A percentile compares a stretch with the other conserved stretches of the same genome.
Conservation (phyloP, 1,140 invertebrate genomes). For the Leucophenga varia region DNA sequence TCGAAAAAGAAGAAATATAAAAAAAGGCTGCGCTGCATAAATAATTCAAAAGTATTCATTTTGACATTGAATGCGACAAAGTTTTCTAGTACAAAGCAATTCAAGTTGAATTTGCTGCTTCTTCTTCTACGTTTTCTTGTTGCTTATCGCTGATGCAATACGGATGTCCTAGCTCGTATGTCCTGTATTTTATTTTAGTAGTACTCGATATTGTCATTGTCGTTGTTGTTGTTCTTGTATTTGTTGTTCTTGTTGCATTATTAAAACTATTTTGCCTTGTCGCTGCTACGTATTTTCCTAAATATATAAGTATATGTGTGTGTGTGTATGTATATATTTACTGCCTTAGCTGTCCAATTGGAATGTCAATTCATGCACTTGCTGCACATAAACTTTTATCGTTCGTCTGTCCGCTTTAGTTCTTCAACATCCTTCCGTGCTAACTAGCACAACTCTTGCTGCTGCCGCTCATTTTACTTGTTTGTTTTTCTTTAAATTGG, state of each 20-base stretch:
- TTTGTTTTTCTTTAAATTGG: slow-evolving; percentile 23
- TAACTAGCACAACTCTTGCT: neutral
- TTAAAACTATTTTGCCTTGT: slow-evolving; percentile 49
- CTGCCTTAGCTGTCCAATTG: no score
- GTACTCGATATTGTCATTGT: slow-evolving; percentile 6
- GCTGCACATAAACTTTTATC: slow-evolving; percentile 50
- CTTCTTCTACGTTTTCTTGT: slow-evolving; percentile 7
- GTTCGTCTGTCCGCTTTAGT: slow-evolving; percentile 13
- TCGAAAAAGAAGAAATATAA: no score
- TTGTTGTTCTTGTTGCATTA: slow-evolving; percentile 38
- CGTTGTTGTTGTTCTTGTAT: neutral
- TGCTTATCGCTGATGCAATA: slow-evolving; percentile 13
- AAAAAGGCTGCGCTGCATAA: no score
- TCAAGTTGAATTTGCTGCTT: neutral
- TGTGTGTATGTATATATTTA: no score
- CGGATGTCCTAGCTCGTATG: slow-evolving; percentile 28
- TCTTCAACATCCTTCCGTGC: neutral
- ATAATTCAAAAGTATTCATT: slow-evolving; percentile 52
- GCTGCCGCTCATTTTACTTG: slow-evolving; percentile 12
- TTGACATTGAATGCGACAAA: slow-evolving; percentile 52
- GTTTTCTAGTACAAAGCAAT: slow-evolving; percentile 27
- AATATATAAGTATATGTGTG: no score
- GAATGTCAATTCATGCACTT: slow-evolving; percentile 47
- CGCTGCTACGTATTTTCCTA: no score
- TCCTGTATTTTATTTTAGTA: slow-evolving; percentile 48